Conservation (phyloP, 2,113 vertebrate genomes). For the Phoxinus phoxinus region DNA sequence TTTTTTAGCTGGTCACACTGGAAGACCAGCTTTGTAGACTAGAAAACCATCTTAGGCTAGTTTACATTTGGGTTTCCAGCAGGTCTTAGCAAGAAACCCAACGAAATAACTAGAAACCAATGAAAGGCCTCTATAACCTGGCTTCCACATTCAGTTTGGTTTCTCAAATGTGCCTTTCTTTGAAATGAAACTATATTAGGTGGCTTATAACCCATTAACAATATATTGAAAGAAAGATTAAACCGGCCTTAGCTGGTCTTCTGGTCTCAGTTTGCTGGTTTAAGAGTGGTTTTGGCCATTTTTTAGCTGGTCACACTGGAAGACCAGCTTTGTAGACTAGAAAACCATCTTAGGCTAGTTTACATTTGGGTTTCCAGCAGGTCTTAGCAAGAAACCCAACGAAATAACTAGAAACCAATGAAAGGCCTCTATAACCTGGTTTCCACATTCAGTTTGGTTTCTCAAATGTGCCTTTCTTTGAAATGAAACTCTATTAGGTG, state of each 20-base stretch:
- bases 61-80: not conserved
- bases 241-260: not conserved
- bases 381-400: not conserved
- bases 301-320: no score
- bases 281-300: not conserved
- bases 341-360: not conserved
- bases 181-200: not conserved
- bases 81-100: not conserved
- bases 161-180: slow-evolving; percentile 39
- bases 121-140: no score
- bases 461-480: no score
- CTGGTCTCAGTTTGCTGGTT: not conserved
- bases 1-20: not conserved
- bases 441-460: no score
- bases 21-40: not conserved
- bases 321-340: not conserved
- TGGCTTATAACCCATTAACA: no score
- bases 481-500: no score
- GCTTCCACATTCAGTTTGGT: not conserved
- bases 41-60: not conserved
- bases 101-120: no score
- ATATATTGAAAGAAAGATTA: not conserved
- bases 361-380: not conserved
- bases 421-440: no score
- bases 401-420: not conserved